These are phyloP conservation scores for Mesocentrotus franciscanus DNA, from an alignment of 53 echinoderm and acorn worm genomes.

Conservation along the genomic window DNA sequence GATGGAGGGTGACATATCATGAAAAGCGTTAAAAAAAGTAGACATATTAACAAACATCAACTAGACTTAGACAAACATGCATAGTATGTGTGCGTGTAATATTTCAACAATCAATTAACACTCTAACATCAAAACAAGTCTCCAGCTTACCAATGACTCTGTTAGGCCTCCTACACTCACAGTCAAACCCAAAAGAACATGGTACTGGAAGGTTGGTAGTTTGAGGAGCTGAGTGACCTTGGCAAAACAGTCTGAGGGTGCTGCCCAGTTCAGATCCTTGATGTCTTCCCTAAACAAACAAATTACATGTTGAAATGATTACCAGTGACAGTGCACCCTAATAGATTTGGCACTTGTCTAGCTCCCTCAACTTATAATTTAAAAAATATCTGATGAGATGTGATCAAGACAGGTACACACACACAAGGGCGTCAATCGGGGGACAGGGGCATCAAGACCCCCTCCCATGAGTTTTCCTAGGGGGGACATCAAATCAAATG, in stretches of 20 bases:
- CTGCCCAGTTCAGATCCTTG: slow-evolving; percentile 83
- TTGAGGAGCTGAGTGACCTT: slow-evolving; percentile 80
- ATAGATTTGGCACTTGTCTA: too few species aligned
- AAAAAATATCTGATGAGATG: too few species aligned
- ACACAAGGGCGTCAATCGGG: too few species aligned
- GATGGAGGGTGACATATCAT: too few species aligned
- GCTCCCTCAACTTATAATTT: too few species aligned
- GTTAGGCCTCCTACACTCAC: slow-evolving; percentile 95
- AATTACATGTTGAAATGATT: background rate
- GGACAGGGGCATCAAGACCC: too few species aligned
- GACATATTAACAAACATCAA: background rate
- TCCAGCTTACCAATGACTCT: slow-evolving; percentile 88
- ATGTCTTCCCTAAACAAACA: slow-evolving; percentile 71
- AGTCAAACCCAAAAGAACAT: slow-evolving; percentile 86
- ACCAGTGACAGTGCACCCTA: background rate
- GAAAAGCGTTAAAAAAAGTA: too few species aligned
- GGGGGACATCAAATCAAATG: too few species aligned
- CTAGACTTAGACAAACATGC: background rate
- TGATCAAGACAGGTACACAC: too few species aligned
- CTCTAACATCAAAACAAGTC: background rate
- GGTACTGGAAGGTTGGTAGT: slow-evolving; percentile 74
- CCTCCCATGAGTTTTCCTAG: too few species aligned
- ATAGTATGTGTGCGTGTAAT: too few species aligned
- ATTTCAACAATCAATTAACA: too few species aligned
- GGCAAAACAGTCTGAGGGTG: slow-evolving; percentile 81